These are phyloP conservation scores for Periplaneta americana DNA, from an alignment of 1,140 invertebrate species.

Conservation along the genomic window DNA sequence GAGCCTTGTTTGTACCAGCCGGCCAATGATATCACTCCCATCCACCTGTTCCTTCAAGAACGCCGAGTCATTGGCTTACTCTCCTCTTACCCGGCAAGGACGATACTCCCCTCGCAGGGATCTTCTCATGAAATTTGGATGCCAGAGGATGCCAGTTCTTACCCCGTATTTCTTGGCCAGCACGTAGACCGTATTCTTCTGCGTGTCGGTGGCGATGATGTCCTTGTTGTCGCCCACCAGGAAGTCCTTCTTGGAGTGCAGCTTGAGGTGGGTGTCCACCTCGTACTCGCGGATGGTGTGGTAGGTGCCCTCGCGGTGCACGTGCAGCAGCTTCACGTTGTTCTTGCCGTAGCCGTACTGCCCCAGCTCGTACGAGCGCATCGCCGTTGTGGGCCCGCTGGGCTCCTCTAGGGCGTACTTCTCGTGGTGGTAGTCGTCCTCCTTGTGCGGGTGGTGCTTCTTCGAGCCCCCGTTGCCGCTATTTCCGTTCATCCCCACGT, in stretches of 20 bases:
- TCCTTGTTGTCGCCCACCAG: slow-evolving; percentile 58
- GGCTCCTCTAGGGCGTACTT: background rate
- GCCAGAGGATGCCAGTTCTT: slow-evolving; percentile 20
- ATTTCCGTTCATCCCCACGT: background rate
- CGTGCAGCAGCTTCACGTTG: slow-evolving; percentile 62
- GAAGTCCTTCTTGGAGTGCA: slow-evolving; percentile 62
- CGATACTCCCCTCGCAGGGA: no score
- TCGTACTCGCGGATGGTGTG: slow-evolving; percentile 67
- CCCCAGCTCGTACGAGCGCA: slow-evolving; percentile 50
- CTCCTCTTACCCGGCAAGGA: no score
- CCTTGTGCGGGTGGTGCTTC: background rate
- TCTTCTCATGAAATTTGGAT: no score
- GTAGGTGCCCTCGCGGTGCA: slow-evolving; percentile 52
- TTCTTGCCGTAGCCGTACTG: slow-evolving; percentile 69
- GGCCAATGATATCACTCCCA: no score
- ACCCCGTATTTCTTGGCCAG: slow-evolving; percentile 68
- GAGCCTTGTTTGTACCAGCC: no score
- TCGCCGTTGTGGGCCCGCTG: background rate
- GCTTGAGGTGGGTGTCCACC: slow-evolving; percentile 61
- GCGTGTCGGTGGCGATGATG: slow-evolving; percentile 73
- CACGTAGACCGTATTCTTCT: slow-evolving; percentile 77
- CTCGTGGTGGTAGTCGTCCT: no score
- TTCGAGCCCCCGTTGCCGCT: no score
- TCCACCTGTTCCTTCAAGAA: no score
- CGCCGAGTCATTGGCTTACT: no score